Base-by-base conservation (phyloP, 1,140 invertebrate species). In the Drosophila equinoxialis region DNA sequence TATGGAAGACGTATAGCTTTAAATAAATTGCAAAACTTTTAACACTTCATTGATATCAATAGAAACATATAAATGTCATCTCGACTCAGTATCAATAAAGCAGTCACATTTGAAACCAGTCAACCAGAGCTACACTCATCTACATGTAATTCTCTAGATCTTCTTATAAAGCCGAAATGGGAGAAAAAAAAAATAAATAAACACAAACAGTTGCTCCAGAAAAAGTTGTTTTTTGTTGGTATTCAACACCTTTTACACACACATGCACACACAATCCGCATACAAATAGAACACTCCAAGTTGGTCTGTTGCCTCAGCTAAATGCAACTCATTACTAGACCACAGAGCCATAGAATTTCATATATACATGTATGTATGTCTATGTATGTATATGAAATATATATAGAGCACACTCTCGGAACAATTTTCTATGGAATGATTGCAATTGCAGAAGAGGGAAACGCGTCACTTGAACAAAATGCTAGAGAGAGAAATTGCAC, bases 351-450 rank as follows among this genome's bases (percentile, higher is more conserved):
- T 66, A 54, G 67, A 55, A 68, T 63, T 23, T 30, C 55, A 68
- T 61, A 54, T 39, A 63, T 71, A 59, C 55, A 63, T 68, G 55
- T 58, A 54, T 37, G 41, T 39, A 30, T 30, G 30, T 30, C 6
- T 30, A 6, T 30, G 20, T 30, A 6, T 30, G 26, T 26, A 37
- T 48, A 48, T 48, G 45, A 20, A n/a, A 61, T 71, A 61, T 58
- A 75, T 75, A 72, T 39, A 26, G 35, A 62, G 66, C 74, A 39
- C 4, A 57, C 71, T 65, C 67, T 77, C 65, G 45, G 67, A 87
- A 76, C 66, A 71, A 79, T 76, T 86, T 86, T 86, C 79, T 87
- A 86, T 87, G 83, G 83, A 63, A 76, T 86, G 72, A 87, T 87
- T 87, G 83, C 82, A 75, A 71, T 77, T 74, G 81, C 77, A 71